Base-by-base conservation (phyloP, 2,113 vertebrate species). In the human region DNA sequence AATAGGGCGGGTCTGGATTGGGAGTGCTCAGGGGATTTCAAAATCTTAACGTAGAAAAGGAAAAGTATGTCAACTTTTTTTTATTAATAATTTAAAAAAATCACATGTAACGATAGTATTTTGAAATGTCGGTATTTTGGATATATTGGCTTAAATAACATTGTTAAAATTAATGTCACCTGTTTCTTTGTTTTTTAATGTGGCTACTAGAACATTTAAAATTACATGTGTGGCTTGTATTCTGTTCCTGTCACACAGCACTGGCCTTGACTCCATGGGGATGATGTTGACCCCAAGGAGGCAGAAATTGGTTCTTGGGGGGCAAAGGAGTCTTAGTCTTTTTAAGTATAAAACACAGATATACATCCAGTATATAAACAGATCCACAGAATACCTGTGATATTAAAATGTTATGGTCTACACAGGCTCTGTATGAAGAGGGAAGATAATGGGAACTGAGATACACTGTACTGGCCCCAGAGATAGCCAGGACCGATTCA, bases 61-160 rank as follows among this genome's bases (percentile, higher is more conserved):
- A 43, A 40, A 23, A 73, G 48, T 30, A 38, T 6, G 45, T 32
- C 50, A 68, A 50, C 27, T 66, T 84, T 80, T 80, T 52, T 30
- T 48, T 40, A 16, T n/a, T 70, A 30, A 64, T 73, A 9, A 23
- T 64, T 78, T 17, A 7, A 35, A 35, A 13, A 35, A 35, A 35
- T 95, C 40, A 40, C 13, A 35, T 81, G 6, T 38, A 10, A 27
- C 30, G 16, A 50, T 35, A 43, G 25, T 83, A 52, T 57, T 66
- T 84, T 79, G 35, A 94, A 89, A 92, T 86, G 76, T 92, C 20
- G 55, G 3, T n/a, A 48, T 75, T 96, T 90, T 79, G 32, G 70
- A 48, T 40, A 23, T 11, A 12, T 30, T 82, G 45, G 20, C 20
- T 92, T 78, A 82, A 90, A 72, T 50, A 48, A 25, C 66, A 57